A percentile compares a stretch with the other conserved stretches of the same genome.
phyloP scores from a whole-genome alignment of 30 jellyfish, hydroid and myxozoan species.

The Hydractinia echinata region DNA sequence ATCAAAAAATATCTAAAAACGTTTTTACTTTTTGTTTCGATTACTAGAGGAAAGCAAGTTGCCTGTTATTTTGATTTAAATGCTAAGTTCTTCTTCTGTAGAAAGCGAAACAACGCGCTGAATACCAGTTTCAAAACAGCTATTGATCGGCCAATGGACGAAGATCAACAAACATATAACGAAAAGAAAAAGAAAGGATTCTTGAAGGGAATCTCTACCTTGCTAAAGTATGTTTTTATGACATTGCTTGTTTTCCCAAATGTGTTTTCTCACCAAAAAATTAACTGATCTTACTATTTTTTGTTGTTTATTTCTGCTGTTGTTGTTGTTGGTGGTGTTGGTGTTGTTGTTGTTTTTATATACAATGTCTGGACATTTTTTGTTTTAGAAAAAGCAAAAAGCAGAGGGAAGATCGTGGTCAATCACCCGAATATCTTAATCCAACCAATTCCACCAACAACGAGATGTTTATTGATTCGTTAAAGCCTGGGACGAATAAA shows the following conservation, averaged over 20 bases:
- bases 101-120: conserved; percentile 31
- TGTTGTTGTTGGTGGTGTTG: too few relatives aligned
- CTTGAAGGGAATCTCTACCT: conserved; percentile 80
- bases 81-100: not conserved
- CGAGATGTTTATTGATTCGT: too few relatives aligned
- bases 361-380: not conserved
- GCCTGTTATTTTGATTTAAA: not conserved
- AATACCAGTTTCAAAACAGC: conserved; percentile 5
- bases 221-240: conserved; percentile 59
- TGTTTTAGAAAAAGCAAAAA: not conserved
- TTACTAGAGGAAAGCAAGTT: too few relatives aligned
- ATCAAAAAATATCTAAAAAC: too few relatives aligned
- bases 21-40: too few relatives aligned
- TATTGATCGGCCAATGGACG: not conserved
- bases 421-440: conserved; percentile 14
- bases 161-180: not conserved
- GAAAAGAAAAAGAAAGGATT: conserved; percentile 64
- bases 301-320: not conserved
- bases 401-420: conserved; percentile 4
- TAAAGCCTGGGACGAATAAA: not conserved
- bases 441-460: not conserved
- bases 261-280: not conserved
- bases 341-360: not conserved
- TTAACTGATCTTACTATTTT: not conserved
- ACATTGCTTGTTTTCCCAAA: not conserved